Conservation (phyloP, 2,113 vertebrate genomes). For the Nycticorax nycticorax region DNA sequence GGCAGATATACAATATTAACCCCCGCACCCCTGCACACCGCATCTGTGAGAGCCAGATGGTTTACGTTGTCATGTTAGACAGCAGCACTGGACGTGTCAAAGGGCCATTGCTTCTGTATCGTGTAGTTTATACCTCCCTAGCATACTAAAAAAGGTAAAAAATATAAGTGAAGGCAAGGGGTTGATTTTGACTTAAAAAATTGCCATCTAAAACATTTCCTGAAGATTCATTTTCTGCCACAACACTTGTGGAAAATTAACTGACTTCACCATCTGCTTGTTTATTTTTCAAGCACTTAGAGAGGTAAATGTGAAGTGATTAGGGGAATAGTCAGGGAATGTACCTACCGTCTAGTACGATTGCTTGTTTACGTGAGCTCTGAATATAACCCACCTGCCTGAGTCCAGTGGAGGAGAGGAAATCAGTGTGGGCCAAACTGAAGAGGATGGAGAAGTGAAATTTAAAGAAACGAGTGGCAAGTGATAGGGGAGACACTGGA, state of each 20-base stretch:
- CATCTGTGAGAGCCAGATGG: slow-evolving; percentile 43
- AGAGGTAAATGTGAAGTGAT: slow-evolving; percentile 50
- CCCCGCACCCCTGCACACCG: neutral
- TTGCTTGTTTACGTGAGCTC: slow-evolving; percentile 19
- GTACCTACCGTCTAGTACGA: neutral
- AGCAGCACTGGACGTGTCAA: slow-evolving; percentile 18
- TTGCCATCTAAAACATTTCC: neutral
- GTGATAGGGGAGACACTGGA: neutral
- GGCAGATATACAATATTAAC: neutral
- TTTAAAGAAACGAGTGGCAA: neutral
- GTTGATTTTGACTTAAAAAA: slow-evolving; percentile 33
- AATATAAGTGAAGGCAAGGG: neutral
- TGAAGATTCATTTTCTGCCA: slow-evolving; percentile 11
- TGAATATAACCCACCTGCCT: slow-evolving; percentile 32
- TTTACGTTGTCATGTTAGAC: slow-evolving; percentile 28
- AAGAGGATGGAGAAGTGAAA: neutral
- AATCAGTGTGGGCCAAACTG: neutral
- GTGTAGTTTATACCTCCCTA: neutral
- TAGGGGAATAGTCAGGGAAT: neutral
- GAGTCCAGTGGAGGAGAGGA: neutral
- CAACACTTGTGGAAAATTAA: slow-evolving; percentile 15
- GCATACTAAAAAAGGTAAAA: neutral
- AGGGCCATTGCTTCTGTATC: neutral
- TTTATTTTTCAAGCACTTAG: slow-evolving; percentile 42
- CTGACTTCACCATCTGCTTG: slow-evolving; percentile 50